phyloP scores from a whole-genome alignment of 2,888 invertebrate genomes.

The Lasioglossum oenotherae region DNA sequence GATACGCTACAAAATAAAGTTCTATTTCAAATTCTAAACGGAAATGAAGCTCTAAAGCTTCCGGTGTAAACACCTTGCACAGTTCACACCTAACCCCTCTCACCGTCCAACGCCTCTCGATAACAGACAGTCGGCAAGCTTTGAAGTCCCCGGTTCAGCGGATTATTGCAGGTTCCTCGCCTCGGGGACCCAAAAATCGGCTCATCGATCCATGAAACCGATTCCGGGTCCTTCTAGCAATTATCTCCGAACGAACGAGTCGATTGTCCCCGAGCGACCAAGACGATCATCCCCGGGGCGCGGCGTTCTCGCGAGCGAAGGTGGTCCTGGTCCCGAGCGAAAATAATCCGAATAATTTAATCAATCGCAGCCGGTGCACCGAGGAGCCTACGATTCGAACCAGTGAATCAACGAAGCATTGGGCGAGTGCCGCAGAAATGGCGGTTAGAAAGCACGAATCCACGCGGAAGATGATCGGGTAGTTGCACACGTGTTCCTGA shows the following conservation, averaged over 20 bases:
- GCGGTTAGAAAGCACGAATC: slow-evolving; percentile 30
- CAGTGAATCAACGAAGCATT: slow-evolving; percentile 15
- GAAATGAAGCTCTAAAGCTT: no score
- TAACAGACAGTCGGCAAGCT: neutral
- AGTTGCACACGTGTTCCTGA: neutral
- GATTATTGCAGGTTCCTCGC: slow-evolving; percentile 32
- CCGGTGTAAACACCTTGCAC: neutral
- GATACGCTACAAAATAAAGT: neutral
- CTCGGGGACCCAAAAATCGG: neutral
- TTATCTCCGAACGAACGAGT: neutral
- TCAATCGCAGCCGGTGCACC: neutral
- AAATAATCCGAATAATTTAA: slow-evolving; percentile 2
- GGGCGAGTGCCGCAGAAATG: neutral
- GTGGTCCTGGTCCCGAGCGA: slow-evolving; percentile 32
- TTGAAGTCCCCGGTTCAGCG: neutral
- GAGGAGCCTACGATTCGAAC: neutral
- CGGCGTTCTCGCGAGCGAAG: slow-evolving; percentile 34
- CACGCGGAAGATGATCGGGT: slow-evolving; percentile 33
- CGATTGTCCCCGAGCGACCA: slow-evolving; percentile 26
- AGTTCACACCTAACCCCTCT: neutral
- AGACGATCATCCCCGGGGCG: slow-evolving; percentile 36
- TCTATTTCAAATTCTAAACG: neutral
- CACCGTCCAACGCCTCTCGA: neutral
- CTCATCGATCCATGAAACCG: neutral
- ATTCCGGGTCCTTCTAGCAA: slow-evolving; percentile 3